Evolutionary conservation across 2,888 invertebrate species (phyloP).

Genomic region (Archips xylosteana): DNA sequence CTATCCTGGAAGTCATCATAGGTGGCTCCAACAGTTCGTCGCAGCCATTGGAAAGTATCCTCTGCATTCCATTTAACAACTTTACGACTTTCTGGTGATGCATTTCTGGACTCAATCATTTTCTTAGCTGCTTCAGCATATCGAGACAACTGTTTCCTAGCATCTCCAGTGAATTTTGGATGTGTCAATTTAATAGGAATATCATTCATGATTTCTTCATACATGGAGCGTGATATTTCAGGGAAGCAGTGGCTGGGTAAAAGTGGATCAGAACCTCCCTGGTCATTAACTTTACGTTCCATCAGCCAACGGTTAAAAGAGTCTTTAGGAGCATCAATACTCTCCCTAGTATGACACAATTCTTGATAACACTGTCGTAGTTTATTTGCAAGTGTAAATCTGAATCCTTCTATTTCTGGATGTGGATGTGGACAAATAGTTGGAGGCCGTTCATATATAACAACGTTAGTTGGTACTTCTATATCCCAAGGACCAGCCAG

Average conservation of each 20-base stretch:
- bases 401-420: slow-evolving; percentile 96
- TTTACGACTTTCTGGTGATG: slow-evolving; percentile 96
- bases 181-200: slow-evolving; percentile 98
- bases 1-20: slow-evolving; percentile 97
- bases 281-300: slow-evolving; percentile 96
- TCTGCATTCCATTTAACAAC: slow-evolving; percentile 99
- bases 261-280: slow-evolving; percentile 94
- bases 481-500: slow-evolving; percentile 98
- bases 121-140: slow-evolving; percentile 99
- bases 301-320: slow-evolving; percentile 98
- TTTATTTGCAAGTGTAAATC: slow-evolving; percentile 93
- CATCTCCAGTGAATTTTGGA: slow-evolving; percentile 98
- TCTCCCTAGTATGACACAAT: slow-evolving; percentile 95
- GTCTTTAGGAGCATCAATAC: slow-evolving; percentile 98
- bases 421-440: slow-evolving; percentile 95
- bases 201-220: slow-evolving; percentile 99
- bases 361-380: slow-evolving; percentile 97
- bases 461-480: slow-evolving; percentile 96
- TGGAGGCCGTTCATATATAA: slow-evolving; percentile 94
- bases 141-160: slow-evolving; percentile 95
- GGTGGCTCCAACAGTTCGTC: slow-evolving; percentile 96
- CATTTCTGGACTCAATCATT: slow-evolving; percentile 97
- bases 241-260: slow-evolving; percentile 96
- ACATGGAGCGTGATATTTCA: slow-evolving; percentile 97
- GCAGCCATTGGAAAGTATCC: slow-evolving; percentile 98